Evolutionary conservation across 2,113 vertebrate species (phyloP).

Genomic region (Oceanodroma tethys): DNA sequence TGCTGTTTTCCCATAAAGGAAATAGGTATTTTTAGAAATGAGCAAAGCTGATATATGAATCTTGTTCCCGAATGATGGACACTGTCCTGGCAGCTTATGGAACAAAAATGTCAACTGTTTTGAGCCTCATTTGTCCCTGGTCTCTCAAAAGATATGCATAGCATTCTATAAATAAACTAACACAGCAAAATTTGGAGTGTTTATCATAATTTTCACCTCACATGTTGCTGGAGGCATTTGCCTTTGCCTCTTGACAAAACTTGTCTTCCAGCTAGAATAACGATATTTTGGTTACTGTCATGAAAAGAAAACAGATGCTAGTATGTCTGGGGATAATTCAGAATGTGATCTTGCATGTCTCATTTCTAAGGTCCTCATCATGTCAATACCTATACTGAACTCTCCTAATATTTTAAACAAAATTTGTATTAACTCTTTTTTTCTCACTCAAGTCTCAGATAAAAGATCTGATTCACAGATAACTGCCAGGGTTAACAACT

Average conservation of each 20-base stretch:
- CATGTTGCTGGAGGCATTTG: background rate
- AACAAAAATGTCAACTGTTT: background rate
- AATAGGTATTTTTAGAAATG: background rate
- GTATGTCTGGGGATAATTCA: background rate
- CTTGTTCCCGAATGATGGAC: background rate
- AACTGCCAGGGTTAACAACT: background rate
- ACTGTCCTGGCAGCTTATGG: background rate
- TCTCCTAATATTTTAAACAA: background rate
- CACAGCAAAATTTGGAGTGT: background rate
- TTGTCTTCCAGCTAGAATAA: background rate
- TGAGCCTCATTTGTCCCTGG: background rate
- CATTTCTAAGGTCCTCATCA: background rate
- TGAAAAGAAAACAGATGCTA: background rate
- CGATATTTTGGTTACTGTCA: background rate
- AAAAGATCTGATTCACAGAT: background rate
- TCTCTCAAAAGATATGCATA: background rate
- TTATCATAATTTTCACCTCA: background rate
- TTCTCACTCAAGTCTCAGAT: background rate
- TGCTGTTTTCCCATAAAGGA: background rate
- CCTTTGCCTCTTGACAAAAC: background rate
- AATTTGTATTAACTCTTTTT: background rate
- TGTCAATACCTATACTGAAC: background rate
- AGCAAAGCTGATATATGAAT: background rate
- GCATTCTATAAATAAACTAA: background rate
- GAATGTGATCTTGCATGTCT: background rate